These are phyloP conservation scores for Ormia ochracea DNA, from an alignment of 2,888 invertebrate species.

Conservation along the genomic window DNA sequence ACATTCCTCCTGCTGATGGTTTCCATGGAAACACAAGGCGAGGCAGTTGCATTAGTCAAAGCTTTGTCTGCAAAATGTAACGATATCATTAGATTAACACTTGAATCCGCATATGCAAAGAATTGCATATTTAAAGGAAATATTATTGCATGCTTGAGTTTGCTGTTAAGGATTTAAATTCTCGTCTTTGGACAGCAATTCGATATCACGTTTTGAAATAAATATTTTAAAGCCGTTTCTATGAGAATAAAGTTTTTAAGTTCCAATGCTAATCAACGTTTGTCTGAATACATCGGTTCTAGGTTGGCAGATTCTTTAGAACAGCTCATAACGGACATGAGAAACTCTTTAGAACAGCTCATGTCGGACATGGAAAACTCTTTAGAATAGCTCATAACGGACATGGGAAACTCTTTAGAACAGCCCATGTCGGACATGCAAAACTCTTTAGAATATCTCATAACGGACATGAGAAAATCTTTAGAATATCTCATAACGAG, in stretches of 20 bases:
- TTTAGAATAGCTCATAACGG: not conserved
- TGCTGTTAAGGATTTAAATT: not conserved
- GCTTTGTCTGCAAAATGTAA: conserved; percentile 25
- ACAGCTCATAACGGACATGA: not conserved
- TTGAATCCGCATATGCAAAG: conserved; percentile 19
- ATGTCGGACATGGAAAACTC: not conserved
- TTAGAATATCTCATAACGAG: not conserved
- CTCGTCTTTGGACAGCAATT: not conserved
- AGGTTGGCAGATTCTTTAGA: not conserved
- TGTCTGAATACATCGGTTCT: not conserved
- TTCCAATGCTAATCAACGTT: no score
- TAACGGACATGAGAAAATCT: not conserved
- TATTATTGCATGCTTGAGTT: not conserved
- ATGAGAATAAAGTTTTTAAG: not conserved
- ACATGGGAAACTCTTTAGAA: not conserved
- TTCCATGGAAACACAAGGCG: not conserved
- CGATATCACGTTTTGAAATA: not conserved
- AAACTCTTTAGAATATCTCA: not conserved
- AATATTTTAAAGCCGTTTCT: not conserved
- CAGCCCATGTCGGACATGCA: not conserved
- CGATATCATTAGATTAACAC: conserved; percentile 58
- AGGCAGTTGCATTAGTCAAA: not conserved
- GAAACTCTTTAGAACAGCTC: not conserved
- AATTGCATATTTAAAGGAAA: not conserved
- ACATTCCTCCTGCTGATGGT: not conserved